Evolutionary conservation across 2,113 vertebrate species (phyloP), one percentile per base, ranked within the genome.

Genomic region (Myocastor coypus): DNA sequence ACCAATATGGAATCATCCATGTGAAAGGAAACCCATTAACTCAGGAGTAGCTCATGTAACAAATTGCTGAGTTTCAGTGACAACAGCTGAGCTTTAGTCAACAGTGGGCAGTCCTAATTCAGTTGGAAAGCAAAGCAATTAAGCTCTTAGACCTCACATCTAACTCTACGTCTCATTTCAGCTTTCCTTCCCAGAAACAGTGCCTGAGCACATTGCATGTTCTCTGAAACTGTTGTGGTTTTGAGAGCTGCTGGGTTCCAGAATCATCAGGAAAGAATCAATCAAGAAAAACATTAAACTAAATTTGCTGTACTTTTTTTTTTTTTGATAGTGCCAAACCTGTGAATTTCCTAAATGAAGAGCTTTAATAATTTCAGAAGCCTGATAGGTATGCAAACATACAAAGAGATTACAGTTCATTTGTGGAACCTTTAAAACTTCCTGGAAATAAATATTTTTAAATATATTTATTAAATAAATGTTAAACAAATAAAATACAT

Each of bases 311-410:
- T 50, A 22, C 22, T 37, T 37, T 57, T 55, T 78, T 10, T n/a
- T 46, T 30, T 78, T 77, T 59, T 37, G 61, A 69, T 34, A 32
- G 32, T 16, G 46, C 20, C 52, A 55, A 0, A 46, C 50, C 24
- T 64, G 17, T 83, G 87, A 71, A 64, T n/a, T 59, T 66, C 83
- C 28, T 71, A 77, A 89, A 46, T 22, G 83, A 93, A 75, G 12
- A 78, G 52, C 42, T 77, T 75, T 75, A 40, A 26, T 75, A 13
- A 75, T 94, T 94, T 89, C 68, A 87, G 82, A 55, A 85, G n/a
- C 7, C 59, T 20, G 50, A 61, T 7, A 83, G 10, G 40, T 80
- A 78, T 32, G 52, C n/a, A 64, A 20, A 71, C 28, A 22, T 30
- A 42, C 30, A 61, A 94, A 42, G 42, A 32, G n/a, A 52, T 71